Base-by-base conservation (phyloP, 2,888 invertebrate genomes). In the Sinotaia quadrata region DNA sequence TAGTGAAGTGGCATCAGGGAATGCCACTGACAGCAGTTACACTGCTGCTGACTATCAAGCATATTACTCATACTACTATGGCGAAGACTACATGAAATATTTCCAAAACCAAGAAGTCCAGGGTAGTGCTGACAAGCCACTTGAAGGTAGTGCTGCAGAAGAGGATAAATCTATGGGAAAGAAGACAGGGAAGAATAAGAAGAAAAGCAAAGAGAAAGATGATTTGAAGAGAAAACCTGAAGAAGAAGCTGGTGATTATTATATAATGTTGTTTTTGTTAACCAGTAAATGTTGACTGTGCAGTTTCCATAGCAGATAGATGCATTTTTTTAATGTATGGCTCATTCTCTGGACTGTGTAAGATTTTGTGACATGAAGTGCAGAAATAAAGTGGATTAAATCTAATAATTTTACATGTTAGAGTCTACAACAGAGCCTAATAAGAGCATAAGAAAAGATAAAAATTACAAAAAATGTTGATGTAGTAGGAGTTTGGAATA, bases 51-150 rank as follows among this genome's bases (percentile, higher is more conserved):
- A 65, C 24, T 65, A 56, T 37, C 54, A 56, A n/a, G 44, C 44
- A 21, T 83, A 85, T 71, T 84, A 81, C 69, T 69, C 75, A 0
- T 79, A 83, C 65, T 82, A 83, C 70, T 82, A 80, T 71, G 77
- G 80, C 5, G 73, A 81, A 24, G 78, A 82, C 31, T 75, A 79
- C 65, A 75, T 29, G 33, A 67, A 34, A 51, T 36, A 60, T 41
- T 49, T 44, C 41, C 33, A 31, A 41, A 31, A 37, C 37, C 21
- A 54, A 27, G 58, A n/a, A 24, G 31, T 27, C 56, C 66, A 47
- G 36, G 57, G 56, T 52, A 75, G 12, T 41, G 68, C 37, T 71
- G 72, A 52, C 63, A 59, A 36, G 73, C 74, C 70, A 75, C 78
- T 71, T 74, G 76, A 73, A 56, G 68, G 68, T 60, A 75, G 61